phyloP scores from a whole-genome alignment of 2,888 invertebrate genomes.

The Bugulina stolonifera region DNA sequence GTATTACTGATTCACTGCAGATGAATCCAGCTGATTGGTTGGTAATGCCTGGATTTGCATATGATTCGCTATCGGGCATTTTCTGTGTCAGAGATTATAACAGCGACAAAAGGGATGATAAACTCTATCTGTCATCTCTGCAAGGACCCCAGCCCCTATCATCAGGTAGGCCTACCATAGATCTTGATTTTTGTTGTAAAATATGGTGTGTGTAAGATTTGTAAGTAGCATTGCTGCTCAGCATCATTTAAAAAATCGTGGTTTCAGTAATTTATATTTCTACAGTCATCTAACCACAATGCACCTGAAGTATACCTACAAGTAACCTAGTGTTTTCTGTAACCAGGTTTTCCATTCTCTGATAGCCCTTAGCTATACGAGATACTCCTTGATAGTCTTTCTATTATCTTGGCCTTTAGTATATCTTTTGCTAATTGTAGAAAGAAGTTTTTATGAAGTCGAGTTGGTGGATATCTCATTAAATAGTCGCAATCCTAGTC shows the following conservation, averaged over 20 bases:
- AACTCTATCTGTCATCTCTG: background rate
- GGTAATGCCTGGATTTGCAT: conserved; percentile 15
- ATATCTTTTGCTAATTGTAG: too few species aligned
- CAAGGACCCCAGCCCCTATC: conserved; percentile 19
- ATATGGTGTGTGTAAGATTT: too few species aligned
- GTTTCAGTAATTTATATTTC: too few species aligned
- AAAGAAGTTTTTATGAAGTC: conserved; percentile 20
- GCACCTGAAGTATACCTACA: too few species aligned
- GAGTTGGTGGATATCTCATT: conserved; percentile 4
- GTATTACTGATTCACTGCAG: background rate
- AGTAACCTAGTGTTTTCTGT: too few species aligned
- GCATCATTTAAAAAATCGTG: too few species aligned
- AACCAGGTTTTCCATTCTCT: too few species aligned
- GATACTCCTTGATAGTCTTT: too few species aligned
- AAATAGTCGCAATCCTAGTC: conserved; percentile 15
- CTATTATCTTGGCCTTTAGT: background rate
- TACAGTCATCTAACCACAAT: too few species aligned
- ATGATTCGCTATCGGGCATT: background rate
- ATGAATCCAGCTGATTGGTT: background rate
- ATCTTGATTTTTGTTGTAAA: too few species aligned
- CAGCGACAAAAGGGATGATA: background rate
- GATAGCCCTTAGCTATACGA: too few species aligned
- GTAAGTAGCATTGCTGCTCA: too few species aligned
- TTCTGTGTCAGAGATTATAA: background rate
- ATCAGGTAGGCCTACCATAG: background rate